Evolutionary conservation across 2,888 invertebrate genomes (phyloP).

Genomic region (Pteria penguin): DNA sequence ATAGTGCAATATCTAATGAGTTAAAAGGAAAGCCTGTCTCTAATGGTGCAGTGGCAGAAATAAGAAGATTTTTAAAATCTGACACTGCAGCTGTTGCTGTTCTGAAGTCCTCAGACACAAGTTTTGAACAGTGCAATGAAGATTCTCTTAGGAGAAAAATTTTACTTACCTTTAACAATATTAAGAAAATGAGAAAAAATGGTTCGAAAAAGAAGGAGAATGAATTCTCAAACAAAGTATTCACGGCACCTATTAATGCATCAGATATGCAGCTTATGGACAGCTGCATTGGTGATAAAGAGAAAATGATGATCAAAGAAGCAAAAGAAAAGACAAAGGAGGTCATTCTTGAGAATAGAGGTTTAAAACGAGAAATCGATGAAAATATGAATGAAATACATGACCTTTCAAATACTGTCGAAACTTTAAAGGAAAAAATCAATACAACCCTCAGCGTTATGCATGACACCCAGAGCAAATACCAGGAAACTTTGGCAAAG

Average conservation of each 20-base stretch:
- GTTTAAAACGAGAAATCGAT: background rate
- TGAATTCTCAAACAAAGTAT: too few species aligned
- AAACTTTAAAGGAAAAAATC: background rate
- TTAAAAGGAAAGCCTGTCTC: background rate
- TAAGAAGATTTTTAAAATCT: background rate
- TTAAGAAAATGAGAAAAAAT: too few species aligned
- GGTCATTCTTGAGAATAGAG: background rate
- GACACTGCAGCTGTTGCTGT: background rate
- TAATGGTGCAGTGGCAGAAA: background rate
- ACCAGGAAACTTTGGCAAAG: background rate
- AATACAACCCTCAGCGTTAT: background rate
- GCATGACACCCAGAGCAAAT: background rate
- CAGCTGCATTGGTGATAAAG: background rate
- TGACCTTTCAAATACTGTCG: background rate
- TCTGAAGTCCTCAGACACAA: background rate
- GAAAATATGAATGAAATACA: background rate
- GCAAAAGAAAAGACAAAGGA: too few species aligned
- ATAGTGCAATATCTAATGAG: background rate
- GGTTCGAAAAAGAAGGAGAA: background rate
- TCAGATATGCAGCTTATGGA: background rate
- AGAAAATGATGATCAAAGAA: background rate
- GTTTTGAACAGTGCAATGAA: background rate
- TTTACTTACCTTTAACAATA: background rate
- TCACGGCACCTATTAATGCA: too few species aligned
- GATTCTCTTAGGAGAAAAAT: slow-evolving; percentile 3